Evolutionary conservation across 1,140 invertebrate species (phyloP).

Genomic region (Leptinotarsa undecemlineata): DNA sequence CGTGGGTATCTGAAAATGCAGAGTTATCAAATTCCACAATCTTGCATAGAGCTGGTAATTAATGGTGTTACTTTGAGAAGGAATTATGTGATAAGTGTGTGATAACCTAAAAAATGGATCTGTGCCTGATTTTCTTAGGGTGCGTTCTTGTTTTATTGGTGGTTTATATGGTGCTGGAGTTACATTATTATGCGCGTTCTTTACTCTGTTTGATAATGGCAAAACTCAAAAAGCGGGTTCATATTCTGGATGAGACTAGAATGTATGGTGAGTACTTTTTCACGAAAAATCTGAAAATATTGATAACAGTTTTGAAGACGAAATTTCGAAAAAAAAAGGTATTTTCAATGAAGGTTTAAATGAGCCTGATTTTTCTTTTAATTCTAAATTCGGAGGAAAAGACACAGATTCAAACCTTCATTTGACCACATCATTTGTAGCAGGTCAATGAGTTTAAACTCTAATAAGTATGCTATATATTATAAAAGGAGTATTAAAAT

Average conservation of each 20-base stretch:
- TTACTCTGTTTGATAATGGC: constrained; percentile 65
- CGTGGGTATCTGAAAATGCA: not conserved
- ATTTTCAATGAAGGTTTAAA: too few species aligned
- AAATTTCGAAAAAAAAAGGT: too few species aligned
- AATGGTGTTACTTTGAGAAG: not conserved
- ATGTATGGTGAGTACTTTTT: constrained; percentile 61
- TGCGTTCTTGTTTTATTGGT: constrained; percentile 56
- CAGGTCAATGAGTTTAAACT: too few species aligned
- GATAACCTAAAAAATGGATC: constrained; percentile 38
- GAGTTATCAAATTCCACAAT: constrained; percentile 1
- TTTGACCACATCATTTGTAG: too few species aligned
- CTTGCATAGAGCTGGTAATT: not conserved
- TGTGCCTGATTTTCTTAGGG: constrained; percentile 44
- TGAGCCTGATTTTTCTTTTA: too few species aligned
- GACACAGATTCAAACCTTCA: too few species aligned
- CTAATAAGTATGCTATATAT: too few species aligned
- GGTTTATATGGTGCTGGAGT: constrained; percentile 64
- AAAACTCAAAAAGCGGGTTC: constrained; percentile 63
- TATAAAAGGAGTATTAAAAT: too few species aligned
- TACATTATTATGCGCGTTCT: constrained; percentile 72
- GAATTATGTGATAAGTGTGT: not conserved
- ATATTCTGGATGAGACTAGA: constrained; percentile 68
- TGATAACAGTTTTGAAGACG: not conserved
- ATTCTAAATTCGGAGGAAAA: too few species aligned
- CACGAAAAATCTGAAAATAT: too few species aligned